These are phyloP conservation scores for Stegostoma tigrinum DNA, from an alignment of 2,113 vertebrate genomes.

Conservation along the genomic window DNA sequence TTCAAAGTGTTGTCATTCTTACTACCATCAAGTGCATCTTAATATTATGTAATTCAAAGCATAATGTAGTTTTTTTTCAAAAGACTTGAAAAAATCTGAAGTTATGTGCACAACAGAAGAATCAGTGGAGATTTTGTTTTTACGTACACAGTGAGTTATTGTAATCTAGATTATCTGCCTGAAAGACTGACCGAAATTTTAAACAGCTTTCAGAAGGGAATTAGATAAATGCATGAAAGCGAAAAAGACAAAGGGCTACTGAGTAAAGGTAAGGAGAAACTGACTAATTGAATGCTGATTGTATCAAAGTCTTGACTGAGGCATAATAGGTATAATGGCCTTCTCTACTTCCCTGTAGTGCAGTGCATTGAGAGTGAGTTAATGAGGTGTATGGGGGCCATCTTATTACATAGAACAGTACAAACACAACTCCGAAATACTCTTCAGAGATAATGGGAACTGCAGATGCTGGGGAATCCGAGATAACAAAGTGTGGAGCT, in stretches of 20 bases:
- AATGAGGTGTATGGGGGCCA: background rate
- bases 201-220: background rate
- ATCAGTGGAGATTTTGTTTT: background rate
- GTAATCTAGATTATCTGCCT: background rate
- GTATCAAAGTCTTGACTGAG: background rate
- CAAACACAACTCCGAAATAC: background rate
- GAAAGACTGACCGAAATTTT: background rate
- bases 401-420: background rate
- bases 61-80: background rate
- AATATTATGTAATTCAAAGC: background rate
- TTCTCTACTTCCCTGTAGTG: background rate
- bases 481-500: no score
- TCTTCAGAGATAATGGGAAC: no score
- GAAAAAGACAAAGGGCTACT: background rate
- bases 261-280: background rate
- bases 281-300: background rate
- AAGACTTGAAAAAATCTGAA: background rate
- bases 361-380: background rate
- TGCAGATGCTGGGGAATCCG: no score
- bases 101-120: background rate
- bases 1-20: background rate
- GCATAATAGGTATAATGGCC: background rate
- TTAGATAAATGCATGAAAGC: background rate
- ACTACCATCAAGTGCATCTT: background rate
- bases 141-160: background rate